A percentile compares a stretch with the other conserved stretches of the same genome.
Conservation (phyloP, 2,888 invertebrate species). For the Anorthoa munda region DNA sequence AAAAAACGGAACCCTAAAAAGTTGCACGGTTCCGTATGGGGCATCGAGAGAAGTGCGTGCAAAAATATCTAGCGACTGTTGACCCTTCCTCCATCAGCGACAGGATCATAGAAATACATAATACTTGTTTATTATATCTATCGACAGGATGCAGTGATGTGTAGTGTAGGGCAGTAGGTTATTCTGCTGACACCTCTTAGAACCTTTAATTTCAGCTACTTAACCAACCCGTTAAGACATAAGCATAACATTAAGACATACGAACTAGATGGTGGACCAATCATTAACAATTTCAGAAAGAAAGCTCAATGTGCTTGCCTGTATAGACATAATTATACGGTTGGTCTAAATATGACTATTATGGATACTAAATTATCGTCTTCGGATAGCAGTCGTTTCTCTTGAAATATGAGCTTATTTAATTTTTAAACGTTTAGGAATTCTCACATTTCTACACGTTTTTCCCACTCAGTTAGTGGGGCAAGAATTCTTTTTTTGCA, state of each 20-base stretch:
- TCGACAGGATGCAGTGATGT: background rate
- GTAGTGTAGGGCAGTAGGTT: slow-evolving; percentile 1
- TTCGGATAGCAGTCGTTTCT: slow-evolving; percentile 3
- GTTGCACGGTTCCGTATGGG: too few relatives aligned
- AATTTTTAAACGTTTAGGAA: background rate
- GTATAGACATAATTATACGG: slow-evolving; percentile 9
- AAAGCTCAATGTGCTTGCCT: slow-evolving; percentile 14
- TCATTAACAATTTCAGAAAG: slow-evolving; percentile 17
- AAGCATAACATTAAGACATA: background rate
- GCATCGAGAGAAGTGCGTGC: too few relatives aligned
- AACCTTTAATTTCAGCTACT: slow-evolving; percentile 2
- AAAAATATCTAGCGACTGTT: too few relatives aligned
- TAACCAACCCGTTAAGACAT: background rate
- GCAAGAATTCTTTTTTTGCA: background rate
- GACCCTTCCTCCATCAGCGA: too few relatives aligned
- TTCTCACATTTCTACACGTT: slow-evolving; percentile 3
- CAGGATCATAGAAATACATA: too few relatives aligned
- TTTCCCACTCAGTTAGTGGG: background rate
- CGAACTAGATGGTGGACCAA: too few relatives aligned
- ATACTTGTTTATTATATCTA: too few relatives aligned
- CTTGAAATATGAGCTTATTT: background rate
- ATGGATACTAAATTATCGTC: slow-evolving; percentile 31
- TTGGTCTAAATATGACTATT: slow-evolving; percentile 33
- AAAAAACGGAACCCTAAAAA: too few relatives aligned
- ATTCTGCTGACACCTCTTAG: background rate